Percentiles rank a stretch among this genome's conserved stretches.
Conservation (phyloP, 2,797 vertebrate genomes). For the Poeciliopsis turneri region DNA sequence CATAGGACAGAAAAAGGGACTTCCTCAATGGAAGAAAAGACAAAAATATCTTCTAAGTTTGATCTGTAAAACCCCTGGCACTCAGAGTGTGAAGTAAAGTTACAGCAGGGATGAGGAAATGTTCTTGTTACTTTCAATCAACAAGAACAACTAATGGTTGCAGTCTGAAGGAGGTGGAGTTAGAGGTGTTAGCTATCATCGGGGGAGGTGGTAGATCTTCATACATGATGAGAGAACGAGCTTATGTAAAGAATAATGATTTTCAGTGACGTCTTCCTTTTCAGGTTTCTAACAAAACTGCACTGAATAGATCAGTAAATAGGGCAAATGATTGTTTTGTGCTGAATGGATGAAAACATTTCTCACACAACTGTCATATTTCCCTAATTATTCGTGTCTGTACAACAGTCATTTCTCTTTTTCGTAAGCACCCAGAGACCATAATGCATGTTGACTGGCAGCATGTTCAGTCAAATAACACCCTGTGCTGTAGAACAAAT, state of each 20-base stretch:
- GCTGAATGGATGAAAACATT: not conserved
- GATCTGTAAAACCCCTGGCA: slow-evolving; percentile 3
- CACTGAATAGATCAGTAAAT: slow-evolving; percentile 34
- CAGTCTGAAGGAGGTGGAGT: slow-evolving; percentile 8
- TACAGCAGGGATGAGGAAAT: slow-evolving; percentile 43
- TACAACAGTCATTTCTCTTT: slow-evolving; percentile 23
- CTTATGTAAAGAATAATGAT: slow-evolving; percentile 1
- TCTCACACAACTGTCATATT: not conserved
- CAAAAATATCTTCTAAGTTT: not conserved
- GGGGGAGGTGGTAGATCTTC: not conserved
- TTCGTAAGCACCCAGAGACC: not conserved
- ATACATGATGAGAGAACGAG: slow-evolving; percentile 4
- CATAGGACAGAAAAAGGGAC: not conserved
- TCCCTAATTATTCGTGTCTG: slow-evolving; percentile 24
- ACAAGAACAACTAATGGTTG: slow-evolving; percentile 46
- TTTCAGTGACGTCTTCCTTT: slow-evolving; percentile 38
- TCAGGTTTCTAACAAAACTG: slow-evolving; percentile 19
- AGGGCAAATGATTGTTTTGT: not conserved
- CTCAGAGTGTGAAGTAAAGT: slow-evolving; percentile 46
- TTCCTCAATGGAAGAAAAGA: not conserved
- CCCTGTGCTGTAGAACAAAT: not conserved
- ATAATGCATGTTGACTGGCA: not conserved
- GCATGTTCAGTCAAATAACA: not conserved
- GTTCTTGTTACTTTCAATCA: slow-evolving; percentile 69
- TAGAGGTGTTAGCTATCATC: slow-evolving; percentile 32